A percentile compares a stretch with the other conserved stretches of the same genome.
These are phyloP conservation scores for Agrotis segetum DNA, from an alignment of 2,888 invertebrate genomes.

Conservation along the genomic window DNA sequence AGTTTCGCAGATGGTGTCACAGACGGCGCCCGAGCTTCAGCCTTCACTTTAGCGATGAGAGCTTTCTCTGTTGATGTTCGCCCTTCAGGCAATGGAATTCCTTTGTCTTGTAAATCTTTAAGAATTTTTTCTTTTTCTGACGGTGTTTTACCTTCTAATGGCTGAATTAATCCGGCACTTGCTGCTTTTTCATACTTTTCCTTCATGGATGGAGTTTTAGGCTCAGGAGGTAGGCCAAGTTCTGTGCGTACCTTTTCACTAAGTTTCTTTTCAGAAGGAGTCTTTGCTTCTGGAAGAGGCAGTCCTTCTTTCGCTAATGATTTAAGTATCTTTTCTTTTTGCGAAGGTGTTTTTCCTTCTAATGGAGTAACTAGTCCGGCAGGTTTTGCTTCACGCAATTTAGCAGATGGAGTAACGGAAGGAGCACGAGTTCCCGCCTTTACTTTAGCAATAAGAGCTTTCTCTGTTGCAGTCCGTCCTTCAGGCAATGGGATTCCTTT, in stretches of 20 bases:
- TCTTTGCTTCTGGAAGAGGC: neutral
- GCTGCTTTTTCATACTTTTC: constrained; percentile 2
- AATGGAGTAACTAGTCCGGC: neutral
- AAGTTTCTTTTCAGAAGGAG: neutral
- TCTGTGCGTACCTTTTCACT: neutral
- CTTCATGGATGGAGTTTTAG: constrained; percentile 2
- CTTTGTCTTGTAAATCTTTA: neutral
- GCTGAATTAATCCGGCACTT: neutral
- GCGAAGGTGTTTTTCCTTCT: constrained; percentile 2
- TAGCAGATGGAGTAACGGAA: neutral
- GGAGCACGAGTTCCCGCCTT: neutral
- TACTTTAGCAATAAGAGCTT: constrained; percentile 3
- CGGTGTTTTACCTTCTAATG: neutral
- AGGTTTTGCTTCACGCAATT: neutral
- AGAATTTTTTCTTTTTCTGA: constrained; percentile 9
- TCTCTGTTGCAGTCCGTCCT: neutral
- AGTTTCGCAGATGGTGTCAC: neutral
- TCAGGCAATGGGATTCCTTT: constrained; percentile 10
- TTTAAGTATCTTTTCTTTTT: constrained; percentile 4
- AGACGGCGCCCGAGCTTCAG: neutral
- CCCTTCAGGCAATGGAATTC: constrained; percentile 12
- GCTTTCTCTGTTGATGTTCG: neutral
- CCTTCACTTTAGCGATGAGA: neutral
- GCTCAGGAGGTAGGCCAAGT: neutral
- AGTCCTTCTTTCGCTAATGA: neutral